phyloP scores from a whole-genome alignment of 1,140 invertebrate species.

The Bombus soroeensis region DNA sequence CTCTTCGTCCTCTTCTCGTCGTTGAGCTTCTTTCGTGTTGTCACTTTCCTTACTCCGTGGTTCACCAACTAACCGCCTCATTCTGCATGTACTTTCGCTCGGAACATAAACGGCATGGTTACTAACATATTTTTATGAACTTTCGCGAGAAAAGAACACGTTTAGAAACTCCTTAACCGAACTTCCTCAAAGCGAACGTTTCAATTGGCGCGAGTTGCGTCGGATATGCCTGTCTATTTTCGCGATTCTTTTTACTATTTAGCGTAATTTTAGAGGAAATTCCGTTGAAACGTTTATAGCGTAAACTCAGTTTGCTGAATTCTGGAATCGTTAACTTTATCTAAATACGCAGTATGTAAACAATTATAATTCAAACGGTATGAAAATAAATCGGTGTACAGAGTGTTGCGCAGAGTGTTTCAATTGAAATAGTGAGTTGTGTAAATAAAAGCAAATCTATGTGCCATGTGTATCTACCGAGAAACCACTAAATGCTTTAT shows the following conservation, averaged over 20 bases:
- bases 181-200: not conserved
- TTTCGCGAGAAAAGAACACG: no score
- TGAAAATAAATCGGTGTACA: no score
- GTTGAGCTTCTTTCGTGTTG: not conserved
- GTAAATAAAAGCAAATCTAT: no score
- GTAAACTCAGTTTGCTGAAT: not conserved
- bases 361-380: no score
- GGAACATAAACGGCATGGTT: no score
- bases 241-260: not conserved
- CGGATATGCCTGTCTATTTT: not conserved
- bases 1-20: constrained; percentile 1
- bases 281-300: not conserved
- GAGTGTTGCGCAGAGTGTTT: no score
- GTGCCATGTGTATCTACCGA: no score
- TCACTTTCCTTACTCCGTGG: not conserved
- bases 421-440: no score
- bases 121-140: not conserved
- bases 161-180: not conserved
- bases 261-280: not conserved
- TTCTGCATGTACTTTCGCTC: not conserved
- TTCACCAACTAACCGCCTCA: not conserved
- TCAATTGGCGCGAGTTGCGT: not conserved
- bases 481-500: no score
- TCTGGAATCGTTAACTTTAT: no score
- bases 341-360: no score